Evolutionary conservation across 2,888 invertebrate genomes (phyloP).

Genomic region (Ptilodon capucinus): DNA sequence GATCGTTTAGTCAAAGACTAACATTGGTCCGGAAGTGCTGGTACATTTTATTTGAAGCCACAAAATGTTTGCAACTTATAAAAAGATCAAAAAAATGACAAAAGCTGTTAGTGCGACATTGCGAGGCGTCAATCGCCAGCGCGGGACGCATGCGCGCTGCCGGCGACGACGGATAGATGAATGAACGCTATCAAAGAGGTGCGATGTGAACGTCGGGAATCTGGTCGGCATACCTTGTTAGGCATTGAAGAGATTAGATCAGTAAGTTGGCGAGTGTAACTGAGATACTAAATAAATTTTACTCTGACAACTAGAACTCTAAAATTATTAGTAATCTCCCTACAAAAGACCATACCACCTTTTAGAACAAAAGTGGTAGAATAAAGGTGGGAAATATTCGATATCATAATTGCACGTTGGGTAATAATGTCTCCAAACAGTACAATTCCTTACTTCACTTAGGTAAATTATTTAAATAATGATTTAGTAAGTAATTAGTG

Average conservation of each 20-base stretch:
- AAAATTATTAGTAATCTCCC: too few species aligned
- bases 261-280: too few species aligned
- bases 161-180: constrained; percentile 62
- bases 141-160: constrained; percentile 31
- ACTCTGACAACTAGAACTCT: too few species aligned
- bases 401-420: too few species aligned
- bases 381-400: too few species aligned
- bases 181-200: constrained; percentile 49
- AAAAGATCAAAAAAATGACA: constrained; percentile 34
- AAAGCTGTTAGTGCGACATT: constrained; percentile 37
- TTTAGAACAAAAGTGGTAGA: too few species aligned
- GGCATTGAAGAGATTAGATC: neutral
- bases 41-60: constrained; percentile 1
- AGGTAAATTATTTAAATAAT: too few species aligned
- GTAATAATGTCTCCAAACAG: too few species aligned
- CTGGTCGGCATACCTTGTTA: constrained; percentile 1
- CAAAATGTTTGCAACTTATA: constrained; percentile 23
- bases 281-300: too few species aligned
- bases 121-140: constrained; percentile 44
- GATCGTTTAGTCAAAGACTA: neutral
- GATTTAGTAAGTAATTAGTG: too few species aligned
- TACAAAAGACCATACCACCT: too few species aligned
- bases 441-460: too few species aligned
- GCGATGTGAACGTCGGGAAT: constrained; percentile 35
- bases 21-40: neutral